Evolutionary conservation across 2,888 invertebrate genomes (phyloP).

Genomic region (Myopa testacea): DNA sequence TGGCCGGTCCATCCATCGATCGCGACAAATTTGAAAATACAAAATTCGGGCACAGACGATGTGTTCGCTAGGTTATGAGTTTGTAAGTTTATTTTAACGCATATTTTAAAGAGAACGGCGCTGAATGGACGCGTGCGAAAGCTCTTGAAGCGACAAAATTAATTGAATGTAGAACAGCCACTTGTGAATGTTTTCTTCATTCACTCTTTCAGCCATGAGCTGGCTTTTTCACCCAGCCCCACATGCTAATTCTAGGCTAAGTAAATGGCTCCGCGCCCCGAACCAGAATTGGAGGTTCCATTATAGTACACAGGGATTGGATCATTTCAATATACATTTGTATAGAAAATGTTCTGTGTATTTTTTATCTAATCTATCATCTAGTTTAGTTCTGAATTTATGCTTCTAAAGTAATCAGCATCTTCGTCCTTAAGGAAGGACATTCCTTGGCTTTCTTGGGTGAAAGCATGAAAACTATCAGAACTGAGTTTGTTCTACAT

Average conservation of each 20-base stretch:
- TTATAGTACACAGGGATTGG: no score
- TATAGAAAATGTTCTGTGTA: no score
- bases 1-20: neutral
- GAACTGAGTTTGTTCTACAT: no score
- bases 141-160: neutral
- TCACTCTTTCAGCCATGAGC: constrained; percentile 3
- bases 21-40: neutral
- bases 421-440: no score
- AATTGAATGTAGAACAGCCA: neutral
- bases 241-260: constrained; percentile 18
- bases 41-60: neutral
- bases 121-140: neutral
- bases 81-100: no score
- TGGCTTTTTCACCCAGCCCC: neutral
- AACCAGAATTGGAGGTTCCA: no score
- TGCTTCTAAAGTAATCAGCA: no score
- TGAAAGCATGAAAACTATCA: no score
- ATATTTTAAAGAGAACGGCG: constrained; percentile 12
- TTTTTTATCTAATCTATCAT: no score
- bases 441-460: no score
- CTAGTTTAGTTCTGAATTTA: no score
- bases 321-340: no score
- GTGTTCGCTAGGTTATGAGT: neutral
- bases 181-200: constrained; percentile 15
- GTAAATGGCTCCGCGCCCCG: neutral